Evolutionary conservation across 1,140 invertebrate species (phyloP).

Genomic region (Contarinia nasturtii): DNA sequence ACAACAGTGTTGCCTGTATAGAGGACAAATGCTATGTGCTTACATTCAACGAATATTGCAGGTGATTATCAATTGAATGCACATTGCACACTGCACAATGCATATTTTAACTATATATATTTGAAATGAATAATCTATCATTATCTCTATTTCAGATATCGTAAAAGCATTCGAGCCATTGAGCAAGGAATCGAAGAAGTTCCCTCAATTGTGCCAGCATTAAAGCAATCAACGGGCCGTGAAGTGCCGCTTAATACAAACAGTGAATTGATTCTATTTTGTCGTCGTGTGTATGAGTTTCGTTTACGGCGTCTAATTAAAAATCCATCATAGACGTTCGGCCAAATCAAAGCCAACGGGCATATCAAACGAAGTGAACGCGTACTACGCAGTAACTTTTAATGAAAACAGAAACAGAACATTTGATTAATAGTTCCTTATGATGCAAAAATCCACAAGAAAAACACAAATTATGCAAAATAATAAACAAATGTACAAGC

Average conservation of each 20-base stretch:
- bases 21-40: slow-evolving; percentile 96
- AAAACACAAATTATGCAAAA: too few relatives aligned
- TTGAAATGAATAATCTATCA: neutral
- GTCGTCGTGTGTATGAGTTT: slow-evolving; percentile 86
- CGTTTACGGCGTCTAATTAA: slow-evolving; percentile 61
- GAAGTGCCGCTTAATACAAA: slow-evolving; percentile 49
- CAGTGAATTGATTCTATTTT: slow-evolving; percentile 81
- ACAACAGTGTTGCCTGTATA: slow-evolving; percentile 90
- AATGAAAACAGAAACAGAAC: neutral
- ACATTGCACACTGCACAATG: too few relatives aligned
- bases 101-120: too few relatives aligned
- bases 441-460: neutral
- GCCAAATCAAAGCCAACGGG: too few relatives aligned
- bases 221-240: slow-evolving; percentile 17
- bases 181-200: slow-evolving; percentile 28
- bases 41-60: slow-evolving; percentile 91
- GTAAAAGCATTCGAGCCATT: slow-evolving; percentile 30
- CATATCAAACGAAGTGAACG: neutral
- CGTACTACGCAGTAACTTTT: neutral
- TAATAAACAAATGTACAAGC: too few relatives aligned
- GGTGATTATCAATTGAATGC: too few relatives aligned
- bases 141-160: slow-evolving; percentile 24
- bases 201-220: slow-evolving; percentile 10
- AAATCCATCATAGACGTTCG: slow-evolving; percentile 26
- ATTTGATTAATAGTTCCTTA: neutral